Base-by-base conservation (phyloP, 1,140 invertebrate genomes). In the Pantala flavescens region DNA sequence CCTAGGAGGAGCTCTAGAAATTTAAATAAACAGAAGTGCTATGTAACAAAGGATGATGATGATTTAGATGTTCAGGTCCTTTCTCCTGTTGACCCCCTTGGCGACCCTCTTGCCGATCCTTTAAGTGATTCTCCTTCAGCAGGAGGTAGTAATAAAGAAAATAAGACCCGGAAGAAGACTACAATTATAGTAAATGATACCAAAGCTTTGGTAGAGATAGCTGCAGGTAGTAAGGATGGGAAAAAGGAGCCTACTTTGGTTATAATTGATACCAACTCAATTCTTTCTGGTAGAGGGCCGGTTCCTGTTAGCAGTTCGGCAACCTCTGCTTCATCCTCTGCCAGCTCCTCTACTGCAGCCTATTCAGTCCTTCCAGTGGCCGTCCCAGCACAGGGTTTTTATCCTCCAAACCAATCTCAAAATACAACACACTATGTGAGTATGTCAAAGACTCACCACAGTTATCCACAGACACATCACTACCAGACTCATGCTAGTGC, bases 241-340 rank as follows among this genome's bases (percentile, higher is more conserved):
- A 90, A 90, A 77, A 91, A 91, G 77, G 90, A 92, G 80, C 89
- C 90, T 0, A 91, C 90, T 0, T 83, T 92, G 77, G 90, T 93
- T 28, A 91, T 93, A 72, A 91, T 93, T 75, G 90, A 92, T 78
- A 91, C 90, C 5, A 91, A 92, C 84, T 88, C 89, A 14, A 90
- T 90, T 77, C 79, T 90, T 49, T 87, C 87, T 71, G 88, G 87
- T 7, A 85, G 87, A 76, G 88, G 88, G 71, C 86, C 87, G 23
- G 81, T 89, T 21, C 87, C 88, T 74, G 82, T 89, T 7, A 83
- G 81, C 70, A 71, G 24, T 24, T 43, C 76, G 19, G 36, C 71
- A 24, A 12, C 55, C 28, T 71, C 75, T n/a, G 43, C 75, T 24
- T 36, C 73, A 72, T 74, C 81, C 82, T 19, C 84, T 84, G 28